Conservation (phyloP, 1,140 invertebrate species). For the Tyrophagus putrescentiae region DNA sequence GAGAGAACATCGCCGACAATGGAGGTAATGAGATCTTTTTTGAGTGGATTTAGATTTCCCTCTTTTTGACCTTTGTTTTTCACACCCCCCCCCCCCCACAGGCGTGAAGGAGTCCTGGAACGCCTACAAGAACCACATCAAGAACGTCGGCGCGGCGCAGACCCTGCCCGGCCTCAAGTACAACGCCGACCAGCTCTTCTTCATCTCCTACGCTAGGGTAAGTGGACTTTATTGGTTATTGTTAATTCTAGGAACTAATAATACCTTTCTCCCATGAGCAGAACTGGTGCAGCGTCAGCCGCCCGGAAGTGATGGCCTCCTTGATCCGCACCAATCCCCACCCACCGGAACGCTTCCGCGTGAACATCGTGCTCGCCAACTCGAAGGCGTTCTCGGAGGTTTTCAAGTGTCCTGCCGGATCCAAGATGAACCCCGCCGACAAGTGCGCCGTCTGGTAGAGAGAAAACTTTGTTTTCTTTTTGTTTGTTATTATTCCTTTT, state of each 20-base stretch:
- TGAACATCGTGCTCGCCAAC: slow-evolving; percentile 74
- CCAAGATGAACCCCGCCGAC: slow-evolving; percentile 72
- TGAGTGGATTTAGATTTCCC: slow-evolving; percentile 18
- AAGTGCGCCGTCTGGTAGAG: slow-evolving; percentile 82
- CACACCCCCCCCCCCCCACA: slow-evolving; percentile 23
- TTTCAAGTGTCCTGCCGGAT: slow-evolving; percentile 47
- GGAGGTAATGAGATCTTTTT: slow-evolving; percentile 49
- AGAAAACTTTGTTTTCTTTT: slow-evolving; percentile 8
- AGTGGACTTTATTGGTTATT: slow-evolving; percentile 32
- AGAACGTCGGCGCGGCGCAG: slow-evolving; percentile 29
- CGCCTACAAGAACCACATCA: slow-evolving; percentile 22
- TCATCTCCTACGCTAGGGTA: slow-evolving; percentile 48
- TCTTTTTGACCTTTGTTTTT: slow-evolving; percentile 23
- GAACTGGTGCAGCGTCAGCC: slow-evolving; percentile 40
- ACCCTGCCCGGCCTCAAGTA: slow-evolving; percentile 58
- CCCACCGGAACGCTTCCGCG: slow-evolving; percentile 33
- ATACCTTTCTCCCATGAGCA: slow-evolving; percentile 37
- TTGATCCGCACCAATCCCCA: slow-evolving; percentile 29
- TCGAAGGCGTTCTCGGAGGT: slow-evolving; percentile 73
- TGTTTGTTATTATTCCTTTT: not conserved
- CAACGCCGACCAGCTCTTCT: slow-evolving; percentile 62
- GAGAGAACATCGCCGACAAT: slow-evolving; percentile 69
- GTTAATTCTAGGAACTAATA: slow-evolving; percentile 5
- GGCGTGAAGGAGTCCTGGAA: slow-evolving; percentile 29
- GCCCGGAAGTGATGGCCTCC: slow-evolving; percentile 48